Evolutionary conservation across 2,113 vertebrate genomes (phyloP).

Genomic region (Heterotilapia buettikoferi): DNA sequence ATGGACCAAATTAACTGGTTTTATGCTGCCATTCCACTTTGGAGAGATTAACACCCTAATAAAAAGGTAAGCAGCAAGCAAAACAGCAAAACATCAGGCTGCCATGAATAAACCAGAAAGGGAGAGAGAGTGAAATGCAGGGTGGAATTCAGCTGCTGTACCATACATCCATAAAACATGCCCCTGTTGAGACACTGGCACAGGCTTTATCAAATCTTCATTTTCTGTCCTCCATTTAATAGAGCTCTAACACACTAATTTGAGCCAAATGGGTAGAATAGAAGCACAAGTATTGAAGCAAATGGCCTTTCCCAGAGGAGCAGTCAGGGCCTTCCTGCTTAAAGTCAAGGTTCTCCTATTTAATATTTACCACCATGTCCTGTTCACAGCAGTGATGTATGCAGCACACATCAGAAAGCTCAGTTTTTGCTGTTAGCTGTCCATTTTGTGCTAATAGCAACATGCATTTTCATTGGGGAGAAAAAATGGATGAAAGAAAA

Average conservation of each 20-base stretch:
- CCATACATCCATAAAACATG: slow-evolving; percentile 40
- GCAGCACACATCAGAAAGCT: not conserved
- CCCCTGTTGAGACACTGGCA: slow-evolving; percentile 11
- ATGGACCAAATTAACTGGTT: not conserved
- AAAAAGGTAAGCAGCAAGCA: slow-evolving; percentile 11
- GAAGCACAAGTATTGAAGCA: slow-evolving; percentile 16
- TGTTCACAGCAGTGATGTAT: not conserved
- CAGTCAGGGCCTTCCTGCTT: not conserved
- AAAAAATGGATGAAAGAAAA: not conserved
- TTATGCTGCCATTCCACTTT: slow-evolving; percentile 8
- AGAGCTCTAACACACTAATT: slow-evolving; percentile 27
- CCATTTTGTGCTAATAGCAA: not conserved
- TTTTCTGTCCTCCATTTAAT: slow-evolving; percentile 25
- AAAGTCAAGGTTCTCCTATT: not conserved
- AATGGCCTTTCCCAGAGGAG: not conserved
- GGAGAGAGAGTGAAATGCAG: not conserved
- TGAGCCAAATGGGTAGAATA: slow-evolving; percentile 19
- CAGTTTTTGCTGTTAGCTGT: not conserved
- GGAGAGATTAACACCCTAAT: slow-evolving; percentile 32
- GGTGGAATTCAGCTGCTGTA: not conserved
- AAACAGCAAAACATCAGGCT: slow-evolving; percentile 1
- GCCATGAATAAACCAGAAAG: slow-evolving; percentile 46
- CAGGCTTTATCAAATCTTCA: slow-evolving; percentile 40
- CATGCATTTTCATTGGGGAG: not conserved
- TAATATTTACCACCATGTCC: not conserved